A percentile compares a stretch with the other conserved stretches of the same genome.
Conservation (phyloP, 2,888 invertebrate species). For the Drosophila koepferae region DNA sequence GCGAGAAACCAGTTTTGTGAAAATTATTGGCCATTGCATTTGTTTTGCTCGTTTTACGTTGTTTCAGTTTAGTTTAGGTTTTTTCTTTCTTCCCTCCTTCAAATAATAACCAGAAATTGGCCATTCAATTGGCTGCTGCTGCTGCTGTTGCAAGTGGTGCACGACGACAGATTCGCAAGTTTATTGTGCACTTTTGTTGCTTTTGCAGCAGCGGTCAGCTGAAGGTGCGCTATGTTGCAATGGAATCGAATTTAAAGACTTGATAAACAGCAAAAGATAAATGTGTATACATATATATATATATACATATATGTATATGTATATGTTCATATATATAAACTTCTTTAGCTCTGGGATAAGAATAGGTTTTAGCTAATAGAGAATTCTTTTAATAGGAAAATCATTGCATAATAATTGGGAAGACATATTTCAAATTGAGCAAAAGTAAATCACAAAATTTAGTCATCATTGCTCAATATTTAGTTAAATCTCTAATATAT, state of each 20-base stretch:
- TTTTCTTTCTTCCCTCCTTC: background rate
- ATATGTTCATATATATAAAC: background rate
- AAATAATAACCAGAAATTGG: constrained; percentile 47
- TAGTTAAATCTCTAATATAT: too few species aligned
- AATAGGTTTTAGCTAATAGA: background rate
- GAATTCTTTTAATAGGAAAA: background rate
- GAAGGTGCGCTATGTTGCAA: constrained; percentile 16
- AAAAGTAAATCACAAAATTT: too few species aligned
- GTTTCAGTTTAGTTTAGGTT: constrained; percentile 14
- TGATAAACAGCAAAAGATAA: background rate
- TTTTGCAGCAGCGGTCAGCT: constrained; percentile 26
- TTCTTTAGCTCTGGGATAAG: background rate
- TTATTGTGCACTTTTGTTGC: constrained; percentile 15
- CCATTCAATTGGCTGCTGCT: constrained; percentile 36
- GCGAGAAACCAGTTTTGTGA: constrained; percentile 75
- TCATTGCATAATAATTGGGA: background rate
- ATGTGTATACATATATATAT: background rate
- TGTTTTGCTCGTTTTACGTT: constrained; percentile 46
- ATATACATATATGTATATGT: background rate
- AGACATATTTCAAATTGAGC: background rate
- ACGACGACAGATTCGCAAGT: constrained; percentile 13
- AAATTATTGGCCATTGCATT: constrained; percentile 70
- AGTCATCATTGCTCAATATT: too few species aligned
- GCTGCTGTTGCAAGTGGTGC: constrained; percentile 43
- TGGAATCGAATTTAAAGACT: background rate